phyloP scores from a whole-genome alignment of 2,888 invertebrate species.

The Leptothorax acervorum region DNA sequence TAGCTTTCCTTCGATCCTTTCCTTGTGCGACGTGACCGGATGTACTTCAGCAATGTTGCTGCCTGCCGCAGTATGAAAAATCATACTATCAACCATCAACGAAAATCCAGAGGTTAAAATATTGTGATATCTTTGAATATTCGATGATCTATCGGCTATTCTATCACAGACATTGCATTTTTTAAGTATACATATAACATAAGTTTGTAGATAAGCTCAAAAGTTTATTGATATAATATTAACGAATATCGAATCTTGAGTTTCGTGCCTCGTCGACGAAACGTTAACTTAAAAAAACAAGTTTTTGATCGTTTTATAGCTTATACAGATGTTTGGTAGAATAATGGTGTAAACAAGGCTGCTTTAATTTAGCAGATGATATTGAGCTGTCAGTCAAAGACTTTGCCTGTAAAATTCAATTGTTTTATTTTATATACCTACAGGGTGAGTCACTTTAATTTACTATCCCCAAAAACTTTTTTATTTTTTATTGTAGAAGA shows the following conservation, averaged over 20 bases:
- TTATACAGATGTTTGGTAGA: constrained; percentile 59
- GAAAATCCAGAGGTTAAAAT: not conserved
- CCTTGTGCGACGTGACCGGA: not conserved
- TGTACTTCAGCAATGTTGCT: not conserved
- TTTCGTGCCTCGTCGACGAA: not conserved
- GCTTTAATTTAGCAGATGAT: constrained; percentile 68
- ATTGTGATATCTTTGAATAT: not conserved
- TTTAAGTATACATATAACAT: not conserved
- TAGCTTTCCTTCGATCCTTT: constrained; percentile 11
- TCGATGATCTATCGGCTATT: not conserved
- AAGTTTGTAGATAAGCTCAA: not conserved
- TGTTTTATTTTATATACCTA: no score
- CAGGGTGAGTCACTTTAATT: no score
- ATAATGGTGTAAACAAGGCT: constrained; percentile 72
- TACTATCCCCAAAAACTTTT: no score
- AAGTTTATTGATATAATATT: not conserved
- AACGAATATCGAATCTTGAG: not conserved
- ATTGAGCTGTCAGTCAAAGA: not conserved
- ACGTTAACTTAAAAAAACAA: not conserved
- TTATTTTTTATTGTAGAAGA: no score
- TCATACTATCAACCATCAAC: not conserved
- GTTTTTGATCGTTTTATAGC: constrained; percentile 6
- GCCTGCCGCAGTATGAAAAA: not conserved
- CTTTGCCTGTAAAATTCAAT: not conserved
- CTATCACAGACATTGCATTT: not conserved